Conservation (phyloP, 2,113 vertebrate species). For the Trochalopteron elliotii region DNA sequence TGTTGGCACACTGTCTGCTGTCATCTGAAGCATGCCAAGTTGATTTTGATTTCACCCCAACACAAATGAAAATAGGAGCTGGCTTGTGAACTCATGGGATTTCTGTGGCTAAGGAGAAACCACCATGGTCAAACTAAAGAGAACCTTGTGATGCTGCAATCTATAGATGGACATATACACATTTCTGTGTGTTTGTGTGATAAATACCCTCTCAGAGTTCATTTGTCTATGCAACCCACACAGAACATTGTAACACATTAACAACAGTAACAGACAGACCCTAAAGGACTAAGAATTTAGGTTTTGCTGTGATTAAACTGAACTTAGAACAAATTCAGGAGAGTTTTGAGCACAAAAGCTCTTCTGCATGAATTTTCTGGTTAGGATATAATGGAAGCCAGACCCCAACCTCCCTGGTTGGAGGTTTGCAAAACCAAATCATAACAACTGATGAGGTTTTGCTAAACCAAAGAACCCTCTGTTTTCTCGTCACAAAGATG, state of each 20-base stretch:
- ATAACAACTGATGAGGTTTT: constrained; percentile 26
- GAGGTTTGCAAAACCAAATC: constrained; percentile 30
- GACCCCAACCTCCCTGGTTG: background rate
- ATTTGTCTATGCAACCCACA: background rate
- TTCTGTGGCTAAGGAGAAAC: constrained; percentile 54
- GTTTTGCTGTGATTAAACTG: constrained; percentile 5
- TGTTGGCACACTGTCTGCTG: background rate
- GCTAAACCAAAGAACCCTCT: background rate
- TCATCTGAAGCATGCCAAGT: background rate
- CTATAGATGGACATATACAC: background rate
- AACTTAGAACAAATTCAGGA: constrained; percentile 3
- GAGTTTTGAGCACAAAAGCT: background rate
- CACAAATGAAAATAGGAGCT: constrained; percentile 39
- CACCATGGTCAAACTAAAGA: constrained; percentile 25
- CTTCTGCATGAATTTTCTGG: background rate
- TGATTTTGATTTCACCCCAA: constrained; percentile 10
- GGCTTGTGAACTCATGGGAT: background rate
- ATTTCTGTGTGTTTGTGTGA: background rate
- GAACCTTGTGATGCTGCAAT: background rate
- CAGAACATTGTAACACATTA: background rate
- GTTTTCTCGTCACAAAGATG: background rate
- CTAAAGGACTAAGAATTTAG: background rate
- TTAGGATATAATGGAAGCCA: constrained; percentile 37
- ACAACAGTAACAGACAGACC: background rate
- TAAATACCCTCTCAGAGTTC: background rate